Base-by-base conservation (phyloP, 2,888 invertebrate species). In the Coenonympha arcania region DNA sequence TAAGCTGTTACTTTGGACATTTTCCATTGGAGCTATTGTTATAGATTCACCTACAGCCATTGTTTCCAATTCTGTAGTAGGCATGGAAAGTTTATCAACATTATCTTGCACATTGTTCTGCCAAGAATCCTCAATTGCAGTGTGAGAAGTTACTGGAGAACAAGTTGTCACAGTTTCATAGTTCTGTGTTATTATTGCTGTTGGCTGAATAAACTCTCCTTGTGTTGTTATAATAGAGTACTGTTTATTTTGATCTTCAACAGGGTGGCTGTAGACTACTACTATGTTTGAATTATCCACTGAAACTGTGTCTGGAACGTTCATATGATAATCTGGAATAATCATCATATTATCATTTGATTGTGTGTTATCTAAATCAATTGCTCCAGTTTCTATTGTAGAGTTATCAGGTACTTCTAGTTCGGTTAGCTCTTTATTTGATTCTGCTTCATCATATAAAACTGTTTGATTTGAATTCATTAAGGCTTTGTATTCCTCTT, bases 321-420 rank as follows among this genome's bases (percentile, higher is more conserved):
- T 89, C 28, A 89, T 71, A 50, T 88, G 88, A 66, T 86, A 89
- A 56, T 88, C 83, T 58, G 87, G 89, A 37, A 90, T 76, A 44
- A 90, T 89, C 89, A 90, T 89, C 66, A 90, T 89, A 40, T n/a
- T n/a, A n/a, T 90, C 77, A 76, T 88, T 89, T 56, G 88, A 76
- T 39, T 88, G 87, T n/a, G 88, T 74, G 46, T 72, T 81, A 41
- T 88, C 79, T 54, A 89, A 74, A 40, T 87, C 76, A 52, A 84
- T 76, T 20, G 69, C 55, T 31, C 73, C 58, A 47, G 73, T 63
- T 50, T 76, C 71, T 40, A 82, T 59, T 28, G 69, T 41, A 24
- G 70, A 56, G 50, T 62, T 64, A 50, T 78, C 73, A 49, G 79
- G 67, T 52, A 73, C 64, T 52, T 74, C 69, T 53, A 86, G 67